Conservation (phyloP, 64 coral and sea anemone genomes). For the Exaiptasia diaphana region DNA sequence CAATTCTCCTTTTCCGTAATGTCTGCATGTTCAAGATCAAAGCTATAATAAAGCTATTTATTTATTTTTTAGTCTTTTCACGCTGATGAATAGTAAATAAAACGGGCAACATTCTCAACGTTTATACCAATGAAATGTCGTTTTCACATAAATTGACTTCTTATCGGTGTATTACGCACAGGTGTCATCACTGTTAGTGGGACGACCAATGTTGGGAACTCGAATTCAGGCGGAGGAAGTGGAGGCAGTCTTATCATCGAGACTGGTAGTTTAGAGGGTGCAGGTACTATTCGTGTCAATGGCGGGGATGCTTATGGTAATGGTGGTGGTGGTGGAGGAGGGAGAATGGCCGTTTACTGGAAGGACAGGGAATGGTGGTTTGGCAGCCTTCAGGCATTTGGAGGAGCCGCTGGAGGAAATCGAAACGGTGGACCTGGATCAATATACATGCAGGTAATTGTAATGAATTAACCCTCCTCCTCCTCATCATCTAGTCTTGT, state of each 20-base stretch:
- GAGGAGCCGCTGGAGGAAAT: conserved; percentile 49
- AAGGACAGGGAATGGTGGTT: conserved; percentile 93
- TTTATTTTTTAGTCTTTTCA: too few relatives aligned
- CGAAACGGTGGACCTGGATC: conserved; percentile 77
- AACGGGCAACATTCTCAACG: too few relatives aligned
- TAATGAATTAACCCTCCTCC: not conserved
- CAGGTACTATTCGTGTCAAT: conserved; percentile 63
- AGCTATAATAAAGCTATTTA: too few relatives aligned
- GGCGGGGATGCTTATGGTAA: conserved; percentile 63
- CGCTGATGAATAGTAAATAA: too few relatives aligned
- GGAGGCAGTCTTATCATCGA: conserved; percentile 76
- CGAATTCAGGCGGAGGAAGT: conserved; percentile 79
- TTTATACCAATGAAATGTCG: too few relatives aligned
- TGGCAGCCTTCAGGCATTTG: conserved; percentile 67
- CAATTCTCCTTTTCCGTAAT: too few relatives aligned
- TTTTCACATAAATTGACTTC: too few relatives aligned
- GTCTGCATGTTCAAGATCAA: too few relatives aligned
- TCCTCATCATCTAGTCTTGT: too few relatives aligned
- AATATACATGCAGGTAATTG: conserved; percentile 69
- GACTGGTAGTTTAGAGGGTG: conserved; percentile 68
- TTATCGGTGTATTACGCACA: too few relatives aligned
- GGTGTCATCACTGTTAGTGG: too few relatives aligned
- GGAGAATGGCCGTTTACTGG: conserved; percentile 80
- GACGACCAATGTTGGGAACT: too few relatives aligned
- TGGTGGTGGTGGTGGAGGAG: conserved; percentile 78